These are phyloP conservation scores for Conus ventricosus DNA, from an alignment of 1,140 invertebrate species.

Conservation along the genomic window DNA sequence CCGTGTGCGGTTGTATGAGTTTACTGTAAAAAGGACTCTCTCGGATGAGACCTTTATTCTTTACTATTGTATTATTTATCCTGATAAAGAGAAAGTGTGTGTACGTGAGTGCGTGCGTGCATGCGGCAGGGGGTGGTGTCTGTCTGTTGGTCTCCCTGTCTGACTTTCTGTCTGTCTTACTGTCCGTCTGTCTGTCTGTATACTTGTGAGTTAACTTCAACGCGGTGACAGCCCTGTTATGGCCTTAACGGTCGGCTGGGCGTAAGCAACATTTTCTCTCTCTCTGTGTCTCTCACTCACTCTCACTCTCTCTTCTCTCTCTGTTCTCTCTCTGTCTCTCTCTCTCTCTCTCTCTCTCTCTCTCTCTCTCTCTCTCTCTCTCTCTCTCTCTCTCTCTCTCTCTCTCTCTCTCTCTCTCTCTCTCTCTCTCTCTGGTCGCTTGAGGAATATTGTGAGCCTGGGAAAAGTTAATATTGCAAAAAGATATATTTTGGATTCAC, in stretches of 20 bases:
- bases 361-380: neutral
- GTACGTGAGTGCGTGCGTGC: too few relatives aligned
- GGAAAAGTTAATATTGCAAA: too few relatives aligned
- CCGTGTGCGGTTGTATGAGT: too few relatives aligned
- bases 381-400: conserved; percentile 5
- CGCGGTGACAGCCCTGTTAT: too few relatives aligned
- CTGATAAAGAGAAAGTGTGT: too few relatives aligned
- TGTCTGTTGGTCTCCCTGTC: neutral
- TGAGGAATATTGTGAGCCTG: too few relatives aligned
- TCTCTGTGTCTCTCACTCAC: neutral
- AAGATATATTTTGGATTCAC: too few relatives aligned
- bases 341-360: conserved; percentile 6
- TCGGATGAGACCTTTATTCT: too few relatives aligned
- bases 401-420: conserved; percentile 1
- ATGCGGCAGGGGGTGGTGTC: neutral
- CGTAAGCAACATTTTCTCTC: neutral
- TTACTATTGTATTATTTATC: too few relatives aligned
- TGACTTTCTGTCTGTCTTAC: neutral
- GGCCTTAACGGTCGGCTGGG: too few relatives aligned
- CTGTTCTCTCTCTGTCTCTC: neutral
- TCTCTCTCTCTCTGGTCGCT: neutral
- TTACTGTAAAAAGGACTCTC: too few relatives aligned
- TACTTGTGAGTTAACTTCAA: neutral
- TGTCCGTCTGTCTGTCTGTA: too few relatives aligned
- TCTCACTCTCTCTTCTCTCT: neutral